Conservation (phyloP, 2,888 invertebrate genomes). For the Lasioglossum pauxillum region DNA sequence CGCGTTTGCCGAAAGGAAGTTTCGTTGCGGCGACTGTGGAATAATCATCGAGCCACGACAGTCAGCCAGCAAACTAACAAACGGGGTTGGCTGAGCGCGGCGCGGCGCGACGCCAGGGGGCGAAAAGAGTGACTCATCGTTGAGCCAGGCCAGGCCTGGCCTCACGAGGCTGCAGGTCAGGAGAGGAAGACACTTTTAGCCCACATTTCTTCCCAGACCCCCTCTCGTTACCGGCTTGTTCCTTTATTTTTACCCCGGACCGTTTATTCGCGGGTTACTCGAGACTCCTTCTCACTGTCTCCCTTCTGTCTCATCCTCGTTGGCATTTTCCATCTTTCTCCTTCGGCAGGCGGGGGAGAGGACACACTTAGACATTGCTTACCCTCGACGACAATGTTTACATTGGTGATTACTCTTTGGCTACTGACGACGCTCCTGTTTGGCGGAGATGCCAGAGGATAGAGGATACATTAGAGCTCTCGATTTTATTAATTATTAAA, state of each 20-base stretch:
- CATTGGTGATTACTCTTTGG: not conserved
- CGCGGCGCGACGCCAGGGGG: constrained; percentile 53
- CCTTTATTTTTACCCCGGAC: constrained; percentile 65
- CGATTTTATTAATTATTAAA: not conserved
- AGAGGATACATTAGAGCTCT: not conserved
- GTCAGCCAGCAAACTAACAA: constrained; percentile 9
- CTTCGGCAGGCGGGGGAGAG: not conserved
- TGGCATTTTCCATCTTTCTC: constrained; percentile 5
- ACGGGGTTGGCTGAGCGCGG: constrained; percentile 30
- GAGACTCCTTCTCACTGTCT: constrained; percentile 56
- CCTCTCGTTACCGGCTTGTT: constrained; percentile 52
- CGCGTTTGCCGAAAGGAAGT: constrained; percentile 52
- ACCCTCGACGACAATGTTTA: not conserved
- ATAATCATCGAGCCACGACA: constrained; percentile 66
- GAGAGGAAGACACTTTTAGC: constrained; percentile 82
- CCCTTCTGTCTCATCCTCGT: constrained; percentile 32
- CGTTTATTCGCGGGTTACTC: constrained; percentile 66
- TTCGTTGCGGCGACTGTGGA: constrained; percentile 55
- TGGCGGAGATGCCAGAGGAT: not conserved
- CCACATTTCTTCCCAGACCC: constrained; percentile 78
- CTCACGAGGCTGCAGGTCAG: constrained; percentile 80
- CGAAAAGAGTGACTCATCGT: constrained; percentile 78
- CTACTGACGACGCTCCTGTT: not conserved
- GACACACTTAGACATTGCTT: not conserved
- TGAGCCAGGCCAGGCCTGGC: constrained; percentile 78